phyloP scores from a whole-genome alignment of 2,888 invertebrate genomes.

The Euplagia quadripunctaria region DNA sequence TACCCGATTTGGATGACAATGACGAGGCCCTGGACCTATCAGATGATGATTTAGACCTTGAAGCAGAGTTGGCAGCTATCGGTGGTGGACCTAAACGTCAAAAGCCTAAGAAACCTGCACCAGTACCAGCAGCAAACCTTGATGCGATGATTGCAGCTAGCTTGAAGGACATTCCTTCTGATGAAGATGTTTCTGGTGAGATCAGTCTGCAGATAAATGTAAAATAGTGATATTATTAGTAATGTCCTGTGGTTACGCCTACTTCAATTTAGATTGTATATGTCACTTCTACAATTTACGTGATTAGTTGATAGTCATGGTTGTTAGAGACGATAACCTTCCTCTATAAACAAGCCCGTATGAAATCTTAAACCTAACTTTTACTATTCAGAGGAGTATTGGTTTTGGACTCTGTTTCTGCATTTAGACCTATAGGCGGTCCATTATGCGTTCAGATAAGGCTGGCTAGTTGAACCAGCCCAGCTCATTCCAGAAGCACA shows the following conservation, averaged over 20 bases:
- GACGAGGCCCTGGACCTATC: constrained; percentile 84
- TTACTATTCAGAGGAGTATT: no score
- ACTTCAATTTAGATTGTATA: background rate
- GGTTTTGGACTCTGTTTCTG: no score
- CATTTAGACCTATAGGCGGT: no score
- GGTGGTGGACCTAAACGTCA: constrained; percentile 73
- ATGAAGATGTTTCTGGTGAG: constrained; percentile 90
- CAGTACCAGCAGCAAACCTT: constrained; percentile 87
- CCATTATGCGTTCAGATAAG: no score
- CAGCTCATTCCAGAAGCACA: no score
- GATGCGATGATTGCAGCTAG: constrained; percentile 93
- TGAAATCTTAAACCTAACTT: background rate
- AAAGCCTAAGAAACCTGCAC: constrained; percentile 68
- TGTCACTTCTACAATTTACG: background rate
- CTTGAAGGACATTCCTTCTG: constrained; percentile 91
- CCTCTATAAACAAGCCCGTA: background rate
- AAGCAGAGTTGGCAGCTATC: constrained; percentile 94
- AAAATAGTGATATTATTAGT: background rate
- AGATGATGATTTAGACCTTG: constrained; percentile 93
- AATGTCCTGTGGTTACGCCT: background rate
- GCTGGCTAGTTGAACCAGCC: no score
- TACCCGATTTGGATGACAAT: constrained; percentile 87
- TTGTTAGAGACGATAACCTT: background rate
- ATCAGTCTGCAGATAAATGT: background rate
- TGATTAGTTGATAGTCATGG: background rate